Evolutionary conservation across 2,797 vertebrate species (phyloP).

Genomic region (Calcarius lapponicus): DNA sequence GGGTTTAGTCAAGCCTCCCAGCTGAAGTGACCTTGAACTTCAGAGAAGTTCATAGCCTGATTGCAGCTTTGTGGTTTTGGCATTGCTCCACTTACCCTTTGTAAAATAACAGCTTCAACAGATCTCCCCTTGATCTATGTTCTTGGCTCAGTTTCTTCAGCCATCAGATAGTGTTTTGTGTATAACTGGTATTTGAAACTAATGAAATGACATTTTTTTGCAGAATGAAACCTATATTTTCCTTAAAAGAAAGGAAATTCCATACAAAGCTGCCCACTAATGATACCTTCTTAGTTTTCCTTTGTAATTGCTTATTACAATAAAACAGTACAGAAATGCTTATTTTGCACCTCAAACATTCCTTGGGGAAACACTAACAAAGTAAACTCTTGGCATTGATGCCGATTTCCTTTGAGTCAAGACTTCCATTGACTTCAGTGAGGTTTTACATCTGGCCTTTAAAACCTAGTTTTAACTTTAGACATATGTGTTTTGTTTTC

Average conservation of each 20-base stretch:
- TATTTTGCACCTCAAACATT: background rate
- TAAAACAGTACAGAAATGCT: background rate
- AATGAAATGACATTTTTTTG: background rate
- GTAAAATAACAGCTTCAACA: background rate
- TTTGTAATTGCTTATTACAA: background rate
- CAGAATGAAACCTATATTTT: background rate
- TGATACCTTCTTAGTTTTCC: background rate
- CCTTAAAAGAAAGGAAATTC: background rate
- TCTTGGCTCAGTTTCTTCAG: background rate
- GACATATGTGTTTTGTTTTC: background rate
- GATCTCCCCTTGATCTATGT: background rate
- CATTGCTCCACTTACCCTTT: background rate
- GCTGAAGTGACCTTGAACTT: background rate
- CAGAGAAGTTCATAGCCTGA: background rate
- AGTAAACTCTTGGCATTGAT: background rate
- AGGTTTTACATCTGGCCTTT: background rate
- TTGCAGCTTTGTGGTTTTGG: slow-evolving; percentile 12
- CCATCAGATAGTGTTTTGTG: background rate
- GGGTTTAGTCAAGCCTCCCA: background rate
- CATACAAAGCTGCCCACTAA: background rate
- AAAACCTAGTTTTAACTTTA: background rate
- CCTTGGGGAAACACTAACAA: background rate
- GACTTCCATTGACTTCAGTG: background rate
- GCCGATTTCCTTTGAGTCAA: background rate
- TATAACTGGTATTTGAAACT: background rate